Evolutionary conservation across 2,888 invertebrate genomes (phyloP).

Genomic region (Nomada fucata): DNA sequence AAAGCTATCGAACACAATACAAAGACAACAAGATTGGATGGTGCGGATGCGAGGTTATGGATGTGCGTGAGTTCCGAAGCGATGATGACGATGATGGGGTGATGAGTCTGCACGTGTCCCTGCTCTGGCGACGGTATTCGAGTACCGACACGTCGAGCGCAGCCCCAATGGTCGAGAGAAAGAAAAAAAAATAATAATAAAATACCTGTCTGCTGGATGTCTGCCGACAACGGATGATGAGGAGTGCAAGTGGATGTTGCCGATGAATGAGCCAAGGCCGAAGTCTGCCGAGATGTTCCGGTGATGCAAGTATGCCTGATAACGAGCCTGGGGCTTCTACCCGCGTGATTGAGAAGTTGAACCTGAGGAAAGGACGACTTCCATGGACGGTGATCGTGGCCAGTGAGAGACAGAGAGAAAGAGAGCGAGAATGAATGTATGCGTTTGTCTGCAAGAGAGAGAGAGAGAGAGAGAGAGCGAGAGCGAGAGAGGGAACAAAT

Average conservation of each 20-base stretch:
- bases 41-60: slow-evolving; percentile 83
- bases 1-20: slow-evolving; percentile 83
- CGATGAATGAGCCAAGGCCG: slow-evolving; percentile 75
- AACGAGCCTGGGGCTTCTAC: slow-evolving; percentile 68
- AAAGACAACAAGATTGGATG: slow-evolving; percentile 84
- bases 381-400: slow-evolving; percentile 66
- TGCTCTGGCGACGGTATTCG: slow-evolving; percentile 75
- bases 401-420: slow-evolving; percentile 52
- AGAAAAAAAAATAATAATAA: slow-evolving; percentile 51
- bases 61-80: slow-evolving; percentile 83
- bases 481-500: slow-evolving; percentile 16
- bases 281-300: slow-evolving; percentile 67
- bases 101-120: slow-evolving; percentile 81
- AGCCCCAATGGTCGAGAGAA: slow-evolving; percentile 66
- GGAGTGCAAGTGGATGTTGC: slow-evolving; percentile 78
- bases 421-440: slow-evolving; percentile 9
- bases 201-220: slow-evolving; percentile 72
- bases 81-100: slow-evolving; percentile 74
- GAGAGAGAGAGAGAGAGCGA: slow-evolving; percentile 38
- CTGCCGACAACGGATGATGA: slow-evolving; percentile 75
- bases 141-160: slow-evolving; percentile 67
- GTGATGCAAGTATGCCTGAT: slow-evolving; percentile 73
- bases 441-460: slow-evolving; percentile 38
- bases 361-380: slow-evolving; percentile 65
- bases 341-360: slow-evolving; percentile 70